A percentile compares a stretch with the other conserved stretches of the same genome.
phyloP scores from a whole-genome alignment of 2,113 vertebrate genomes.

The Nibea albiflora region DNA sequence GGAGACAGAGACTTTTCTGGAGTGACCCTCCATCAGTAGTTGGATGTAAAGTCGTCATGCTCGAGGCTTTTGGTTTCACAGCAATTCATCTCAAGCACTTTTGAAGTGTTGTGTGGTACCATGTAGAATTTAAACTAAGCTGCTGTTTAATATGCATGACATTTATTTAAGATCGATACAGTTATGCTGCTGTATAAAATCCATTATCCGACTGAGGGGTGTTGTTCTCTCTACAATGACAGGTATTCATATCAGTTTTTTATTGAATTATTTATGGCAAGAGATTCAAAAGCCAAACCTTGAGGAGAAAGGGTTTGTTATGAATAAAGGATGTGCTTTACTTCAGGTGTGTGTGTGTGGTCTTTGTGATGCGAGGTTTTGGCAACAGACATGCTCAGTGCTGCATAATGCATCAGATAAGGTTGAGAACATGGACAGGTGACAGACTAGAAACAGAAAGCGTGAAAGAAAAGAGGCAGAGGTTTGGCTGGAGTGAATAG shows the following conservation, averaged over 20 bases:
- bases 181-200: conserved; percentile 33
- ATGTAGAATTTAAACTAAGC: conserved; percentile 42
- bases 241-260: conserved; percentile 54
- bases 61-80: conserved; percentile 28
- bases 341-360: conserved; percentile 45
- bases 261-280: conserved; percentile 74
- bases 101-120: conserved; percentile 39
- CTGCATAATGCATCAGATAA: conserved; percentile 71
- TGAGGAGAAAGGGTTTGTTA: conserved; percentile 62
- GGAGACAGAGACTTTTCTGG: conserved; percentile 21
- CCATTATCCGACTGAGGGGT: conserved; percentile 53
- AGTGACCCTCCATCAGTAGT: conserved; percentile 43
- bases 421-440: conserved; percentile 48
- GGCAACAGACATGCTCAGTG: conserved; percentile 47
- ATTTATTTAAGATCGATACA: conserved; percentile 50
- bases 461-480: conserved; percentile 13
- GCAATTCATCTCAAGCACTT: conserved; percentile 35
- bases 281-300: conserved; percentile 66
- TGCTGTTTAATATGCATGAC: conserved; percentile 27
- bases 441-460: conserved; percentile 44
- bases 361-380: conserved; percentile 35
- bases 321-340: conserved; percentile 72
- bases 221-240: conserved; percentile 49
- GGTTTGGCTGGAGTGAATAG: neutral
- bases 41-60: conserved; percentile 41